Evolutionary conservation across 2,113 vertebrate genomes (phyloP).

Genomic region (Gadus macrocephalus): DNA sequence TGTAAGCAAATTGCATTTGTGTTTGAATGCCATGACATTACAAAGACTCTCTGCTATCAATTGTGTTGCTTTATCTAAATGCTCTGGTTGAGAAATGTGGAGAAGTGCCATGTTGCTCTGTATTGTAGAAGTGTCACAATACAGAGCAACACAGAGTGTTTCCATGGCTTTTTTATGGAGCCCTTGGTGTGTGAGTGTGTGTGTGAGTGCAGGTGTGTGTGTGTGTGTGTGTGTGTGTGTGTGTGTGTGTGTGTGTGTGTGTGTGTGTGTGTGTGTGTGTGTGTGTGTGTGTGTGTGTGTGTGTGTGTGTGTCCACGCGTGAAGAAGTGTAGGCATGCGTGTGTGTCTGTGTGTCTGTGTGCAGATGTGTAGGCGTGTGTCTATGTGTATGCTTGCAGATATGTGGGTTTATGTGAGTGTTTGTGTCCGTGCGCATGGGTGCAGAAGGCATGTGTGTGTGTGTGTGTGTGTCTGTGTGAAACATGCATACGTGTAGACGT

Average conservation of each 20-base stretch:
- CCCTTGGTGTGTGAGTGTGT: neutral
- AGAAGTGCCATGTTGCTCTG: slow-evolving; percentile 11
- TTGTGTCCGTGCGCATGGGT: neutral
- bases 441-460: neutral
- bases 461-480: neutral
- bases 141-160: no score
- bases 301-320: no score
- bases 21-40: slow-evolving; percentile 62
- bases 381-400: neutral
- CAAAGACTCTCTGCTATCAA: slow-evolving; percentile 44
- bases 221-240: neutral
- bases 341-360: slow-evolving; percentile 19
- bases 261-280: slow-evolving; percentile 4
- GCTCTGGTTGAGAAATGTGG: slow-evolving; percentile 37
- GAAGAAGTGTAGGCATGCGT: neutral
- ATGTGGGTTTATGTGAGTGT: neutral
- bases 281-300: neutral
- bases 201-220: no score
- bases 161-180: no score
- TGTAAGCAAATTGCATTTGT: slow-evolving; percentile 63
- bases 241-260: slow-evolving; percentile 19
- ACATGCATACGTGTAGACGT: no score
- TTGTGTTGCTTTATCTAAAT: slow-evolving; percentile 37
- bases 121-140: slow-evolving; percentile 18
- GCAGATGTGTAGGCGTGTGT: neutral